Conservation (phyloP, 2,888 invertebrate species). For the Torymus tubicola region DNA sequence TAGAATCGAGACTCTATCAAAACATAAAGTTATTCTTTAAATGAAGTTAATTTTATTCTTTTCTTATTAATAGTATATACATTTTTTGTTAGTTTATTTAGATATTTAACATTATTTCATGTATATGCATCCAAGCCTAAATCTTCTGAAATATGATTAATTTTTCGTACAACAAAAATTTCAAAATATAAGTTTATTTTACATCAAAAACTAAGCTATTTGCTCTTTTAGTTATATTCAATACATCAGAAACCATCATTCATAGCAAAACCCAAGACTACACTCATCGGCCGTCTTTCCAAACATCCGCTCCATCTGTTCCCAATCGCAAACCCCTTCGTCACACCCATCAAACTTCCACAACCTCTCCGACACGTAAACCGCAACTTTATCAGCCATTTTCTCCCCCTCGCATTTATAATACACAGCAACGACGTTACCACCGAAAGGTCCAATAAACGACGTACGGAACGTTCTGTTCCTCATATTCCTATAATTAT, state of each 20-base stretch:
- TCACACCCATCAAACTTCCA: conserved; percentile 83
- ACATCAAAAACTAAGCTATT: too few relatives aligned
- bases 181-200: too few relatives aligned
- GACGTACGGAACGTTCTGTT: conserved; percentile 84
- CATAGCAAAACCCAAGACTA: conserved; percentile 78
- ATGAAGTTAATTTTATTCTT: too few relatives aligned
- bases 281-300: conserved; percentile 79
- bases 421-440: conserved; percentile 85
- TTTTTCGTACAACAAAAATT: too few relatives aligned
- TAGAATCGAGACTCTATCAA: too few relatives aligned
- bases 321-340: conserved; percentile 88
- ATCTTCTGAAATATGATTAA: too few relatives aligned
- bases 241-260: neutral
- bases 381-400: conserved; percentile 79
- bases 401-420: conserved; percentile 80
- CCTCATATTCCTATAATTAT: conserved; percentile 80
- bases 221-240: neutral
- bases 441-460: conserved; percentile 83
- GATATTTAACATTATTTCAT: too few relatives aligned
- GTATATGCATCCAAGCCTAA: too few relatives aligned
- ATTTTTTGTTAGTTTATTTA: too few relatives aligned
- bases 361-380: conserved; percentile 85
- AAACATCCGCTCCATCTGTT: conserved; percentile 80
- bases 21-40: too few relatives aligned
- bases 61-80: too few relatives aligned